Evolutionary conservation across 2,888 invertebrate species (phyloP), one percentile per base, ranked within the genome.

Genomic region (Drosophila macrospina): DNA sequence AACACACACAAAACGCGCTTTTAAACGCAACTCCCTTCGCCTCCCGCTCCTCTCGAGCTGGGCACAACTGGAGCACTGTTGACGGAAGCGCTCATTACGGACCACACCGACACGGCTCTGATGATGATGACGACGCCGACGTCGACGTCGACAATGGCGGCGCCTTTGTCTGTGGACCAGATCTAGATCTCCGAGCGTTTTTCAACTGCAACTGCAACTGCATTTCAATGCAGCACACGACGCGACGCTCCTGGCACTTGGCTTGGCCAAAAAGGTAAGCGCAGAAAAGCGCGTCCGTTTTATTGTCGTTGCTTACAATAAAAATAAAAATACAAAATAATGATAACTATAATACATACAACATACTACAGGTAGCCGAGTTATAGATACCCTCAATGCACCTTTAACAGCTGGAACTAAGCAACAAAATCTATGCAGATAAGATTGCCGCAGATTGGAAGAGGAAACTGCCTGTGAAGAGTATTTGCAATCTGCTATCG

Each of bases 211-310:
- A 28, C 13, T 56, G 51, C 55, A 54, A 57, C 30, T 44, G 51
- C 39, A 74, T 78, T 82, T 67, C 15, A 82, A 69, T 82, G 65
- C 74, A 57, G 37, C 60, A 32, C 47, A 50, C 48, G 51, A 39
- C 26, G 54, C 69, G 8, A 20, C 56, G 66, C 54, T 63, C 15
- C 57, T 59, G 63, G 64, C 69, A 56, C 60, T 69, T 30, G 47
- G 44, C 64, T 28, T 59, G 55, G 45, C 54, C 70, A 68, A 66
- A 87, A 85, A 85, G 82, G 80, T 83, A 71, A 47, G 51, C 60
- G 39, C 66, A 26, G 41, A 44, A 54, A 48, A 24, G 44, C 44
- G 54, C 55, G 50, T 52, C 42, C 60, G 54, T 52, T 60, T 32
- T 16, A 28, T 34, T 64, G 26, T 45, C 37, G 45, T 60, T 69